These are phyloP conservation scores for Polydrusus cervinus DNA, from an alignment of 2,888 invertebrate species.

Conservation along the genomic window DNA sequence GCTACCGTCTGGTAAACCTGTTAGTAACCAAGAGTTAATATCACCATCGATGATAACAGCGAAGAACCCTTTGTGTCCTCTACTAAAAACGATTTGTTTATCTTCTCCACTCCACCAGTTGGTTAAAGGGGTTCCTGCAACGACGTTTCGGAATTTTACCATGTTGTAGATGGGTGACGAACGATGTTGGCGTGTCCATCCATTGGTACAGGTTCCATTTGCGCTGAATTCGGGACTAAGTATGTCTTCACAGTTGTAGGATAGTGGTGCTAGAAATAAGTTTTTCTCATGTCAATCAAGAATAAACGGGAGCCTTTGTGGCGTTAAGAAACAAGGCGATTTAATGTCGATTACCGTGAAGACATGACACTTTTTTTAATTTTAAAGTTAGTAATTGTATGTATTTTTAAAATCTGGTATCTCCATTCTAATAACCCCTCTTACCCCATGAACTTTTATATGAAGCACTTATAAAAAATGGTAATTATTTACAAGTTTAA, in stretches of 20 bases:
- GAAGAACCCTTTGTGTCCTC: conserved; percentile 80
- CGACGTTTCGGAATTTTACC: conserved; percentile 84
- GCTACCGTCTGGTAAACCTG: conserved; percentile 81
- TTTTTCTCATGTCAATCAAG: no score
- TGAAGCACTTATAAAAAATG: no score
- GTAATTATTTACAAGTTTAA: no score
- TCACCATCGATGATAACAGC: conserved; percentile 82
- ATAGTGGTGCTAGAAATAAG: conserved; percentile 75
- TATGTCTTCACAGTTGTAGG: conserved; percentile 78
- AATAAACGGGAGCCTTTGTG: no score
- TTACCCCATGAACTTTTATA: no score
- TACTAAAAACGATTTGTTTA: conserved; percentile 89
- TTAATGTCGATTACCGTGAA: no score
- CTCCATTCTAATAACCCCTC: no score
- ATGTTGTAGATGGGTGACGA: conserved; percentile 88
- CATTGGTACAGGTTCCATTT: conserved; percentile 79
- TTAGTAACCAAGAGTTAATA: conserved; percentile 77
- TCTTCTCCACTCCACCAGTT: conserved; percentile 89
- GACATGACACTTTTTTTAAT: no score
- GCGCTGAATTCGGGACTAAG: conserved; percentile 77
- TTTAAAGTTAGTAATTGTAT: no score
- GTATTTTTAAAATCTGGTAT: no score
- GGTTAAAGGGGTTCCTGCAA: conserved; percentile 73
- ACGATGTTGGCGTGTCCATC: conserved; percentile 90
- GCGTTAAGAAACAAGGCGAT: no score